Evolutionary conservation across 2,888 invertebrate genomes (phyloP).

Genomic region (Caenorhabditis angaria): DNA sequence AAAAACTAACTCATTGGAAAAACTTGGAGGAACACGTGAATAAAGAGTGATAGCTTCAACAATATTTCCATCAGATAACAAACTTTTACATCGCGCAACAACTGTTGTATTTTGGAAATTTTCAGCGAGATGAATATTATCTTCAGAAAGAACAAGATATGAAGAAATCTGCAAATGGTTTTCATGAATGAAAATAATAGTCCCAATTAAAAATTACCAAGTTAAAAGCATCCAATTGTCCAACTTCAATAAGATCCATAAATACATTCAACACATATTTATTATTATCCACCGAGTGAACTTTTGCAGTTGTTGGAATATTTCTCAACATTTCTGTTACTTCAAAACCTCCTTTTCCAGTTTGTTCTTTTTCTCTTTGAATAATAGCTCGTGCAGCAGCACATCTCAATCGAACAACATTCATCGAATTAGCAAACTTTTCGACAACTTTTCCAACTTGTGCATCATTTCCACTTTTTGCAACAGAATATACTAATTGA

Average conservation of each 20-base stretch:
- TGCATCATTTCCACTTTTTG: conserved; percentile 31
- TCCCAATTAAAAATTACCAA: conserved; percentile 10
- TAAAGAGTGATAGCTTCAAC: conserved; percentile 30
- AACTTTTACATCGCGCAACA: conserved; percentile 29
- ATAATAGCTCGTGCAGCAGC: conserved; percentile 39
- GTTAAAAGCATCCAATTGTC: conserved; percentile 36
- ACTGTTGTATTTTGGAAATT: conserved; percentile 18
- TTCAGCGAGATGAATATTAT: conserved; percentile 20
- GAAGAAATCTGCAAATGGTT: conserved; percentile 24
- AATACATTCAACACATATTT: conserved; percentile 28
- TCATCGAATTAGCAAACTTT: conserved; percentile 35
- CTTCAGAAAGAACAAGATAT: conserved; percentile 28
- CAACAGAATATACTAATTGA: conserved; percentile 36
- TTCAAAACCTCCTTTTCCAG: conserved; percentile 32
- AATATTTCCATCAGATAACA: conserved; percentile 31
- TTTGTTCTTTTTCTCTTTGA: conserved; percentile 23
- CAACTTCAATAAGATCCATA: conserved; percentile 41
- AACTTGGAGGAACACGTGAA: conserved; percentile 25
- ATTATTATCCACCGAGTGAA: conserved; percentile 35
- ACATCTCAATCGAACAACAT: conserved; percentile 37
- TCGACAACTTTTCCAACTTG: conserved; percentile 31
- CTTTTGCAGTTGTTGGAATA: conserved; percentile 38
- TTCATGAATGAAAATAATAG: neutral
- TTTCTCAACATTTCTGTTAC: conserved; percentile 31
- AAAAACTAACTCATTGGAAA: conserved; percentile 34